Evolutionary conservation across 2,888 invertebrate species (phyloP), one percentile per base, ranked within the genome.

Genomic region (Mesochorus sp.): DNA sequence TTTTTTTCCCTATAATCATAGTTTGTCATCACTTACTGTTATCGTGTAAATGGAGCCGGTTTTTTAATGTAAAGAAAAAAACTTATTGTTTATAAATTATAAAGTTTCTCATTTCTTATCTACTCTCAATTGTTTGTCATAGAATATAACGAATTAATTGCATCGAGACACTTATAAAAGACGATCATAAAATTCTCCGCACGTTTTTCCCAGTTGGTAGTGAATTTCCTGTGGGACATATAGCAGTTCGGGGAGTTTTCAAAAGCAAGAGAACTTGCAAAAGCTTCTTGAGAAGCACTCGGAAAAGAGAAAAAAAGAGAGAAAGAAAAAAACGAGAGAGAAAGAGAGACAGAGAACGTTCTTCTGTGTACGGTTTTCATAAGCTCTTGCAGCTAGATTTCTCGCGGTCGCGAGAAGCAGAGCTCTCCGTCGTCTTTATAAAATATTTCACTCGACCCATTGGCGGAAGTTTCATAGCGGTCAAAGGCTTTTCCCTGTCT

Each of bases 211-310:
- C n/a, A 6, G 31, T 17, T 10, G 51, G 57, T 57, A 31, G 17
- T 57, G 64, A 59, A 76, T 76, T 71, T 71, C 76, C 71, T 76
- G 24, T 28, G 76, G 66, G 76, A 76, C 64, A 34, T n/a, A 49
- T 49, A 5, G 28, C 12, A 53, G 28, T 14, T 31, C 21, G 24
- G 37, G 31, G 28, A 39, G 61, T 51, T 67, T 72, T 55, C 67
- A 62, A 67, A 67, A 44, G 61, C n/a, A n/a, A 77, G 31, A 21
- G 51, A 57, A 12, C 61, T 77, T 55, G 57, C 53, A 76, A 76
- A 42, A 76, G 71, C 64, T 66, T 66, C 64, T 64, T 34, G 34
- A 57, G 61, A 34, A 51, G 42, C 24, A 53, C 44, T 19, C 44
- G 19, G 44, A 4, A 3, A 47, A 47, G 12, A 55, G 10, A 3